Conservation (phyloP, 2,113 vertebrate genomes). For the Ictalurus punctatus region DNA sequence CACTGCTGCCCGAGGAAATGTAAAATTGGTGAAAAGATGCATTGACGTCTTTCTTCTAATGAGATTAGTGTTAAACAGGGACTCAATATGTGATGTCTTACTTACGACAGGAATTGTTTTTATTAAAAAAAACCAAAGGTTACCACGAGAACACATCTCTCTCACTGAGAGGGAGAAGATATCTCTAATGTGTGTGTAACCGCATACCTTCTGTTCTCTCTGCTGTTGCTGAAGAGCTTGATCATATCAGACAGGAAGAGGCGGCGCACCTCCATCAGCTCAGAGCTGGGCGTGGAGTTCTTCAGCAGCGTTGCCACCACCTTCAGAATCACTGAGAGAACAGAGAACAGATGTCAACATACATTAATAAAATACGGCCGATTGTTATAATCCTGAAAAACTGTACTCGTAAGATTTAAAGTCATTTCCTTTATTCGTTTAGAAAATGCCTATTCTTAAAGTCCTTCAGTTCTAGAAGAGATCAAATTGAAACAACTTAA, state of each 20-base stretch:
- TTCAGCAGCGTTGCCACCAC: constrained; percentile 96
- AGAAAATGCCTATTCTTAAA: background rate
- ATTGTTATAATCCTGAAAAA: background rate
- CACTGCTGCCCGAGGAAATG: constrained; percentile 3
- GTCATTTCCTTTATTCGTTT: background rate
- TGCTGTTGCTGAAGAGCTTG: constrained; percentile 98
- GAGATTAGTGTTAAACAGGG: background rate
- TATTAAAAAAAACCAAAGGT: background rate
- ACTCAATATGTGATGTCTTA: constrained; percentile 12
- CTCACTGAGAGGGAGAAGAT: constrained; percentile 14
- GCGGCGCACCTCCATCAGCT: constrained; percentile 96
- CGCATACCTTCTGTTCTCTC: constrained; percentile 91
- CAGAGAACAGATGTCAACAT: background rate
- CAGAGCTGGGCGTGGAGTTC: constrained; percentile 92
- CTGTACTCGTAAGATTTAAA: background rate
- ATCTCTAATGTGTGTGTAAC: constrained; percentile 15
- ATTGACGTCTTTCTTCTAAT: constrained; percentile 14
- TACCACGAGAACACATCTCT: background rate
- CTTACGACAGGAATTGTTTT: constrained; percentile 37
- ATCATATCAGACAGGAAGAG: constrained; percentile 99
- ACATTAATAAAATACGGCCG: background rate
- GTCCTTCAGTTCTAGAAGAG: background rate
- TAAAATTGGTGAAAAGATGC: constrained; percentile 22
- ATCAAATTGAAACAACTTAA: background rate
- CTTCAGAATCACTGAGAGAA: constrained; percentile 92